A percentile compares a stretch with the other conserved stretches of the same genome.
Evolutionary conservation across 2,797 vertebrate species (phyloP).

Genomic region (Phrynocephalus vlangalii): DNA sequence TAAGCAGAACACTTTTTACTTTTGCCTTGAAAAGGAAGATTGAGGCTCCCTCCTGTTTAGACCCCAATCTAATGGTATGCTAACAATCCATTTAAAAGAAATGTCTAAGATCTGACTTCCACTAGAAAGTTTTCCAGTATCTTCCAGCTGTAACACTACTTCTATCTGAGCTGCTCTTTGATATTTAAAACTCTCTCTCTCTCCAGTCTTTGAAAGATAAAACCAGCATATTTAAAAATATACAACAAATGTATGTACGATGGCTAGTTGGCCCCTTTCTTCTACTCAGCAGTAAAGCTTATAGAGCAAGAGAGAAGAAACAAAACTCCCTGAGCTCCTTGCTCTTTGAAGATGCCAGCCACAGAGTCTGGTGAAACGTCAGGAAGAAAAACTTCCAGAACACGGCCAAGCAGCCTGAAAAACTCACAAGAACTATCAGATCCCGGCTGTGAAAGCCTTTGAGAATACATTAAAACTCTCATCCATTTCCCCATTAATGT

Average conservation of each 20-base stretch:
- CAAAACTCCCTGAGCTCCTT: not conserved
- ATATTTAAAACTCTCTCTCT: not conserved
- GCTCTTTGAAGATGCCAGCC: too few species aligned
- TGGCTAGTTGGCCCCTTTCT: not conserved
- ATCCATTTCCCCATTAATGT: not conserved
- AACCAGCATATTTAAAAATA: not conserved
- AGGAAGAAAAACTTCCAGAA: too few species aligned
- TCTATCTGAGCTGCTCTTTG: not conserved
- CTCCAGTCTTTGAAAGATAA: not conserved
- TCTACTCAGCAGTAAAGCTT: not conserved
- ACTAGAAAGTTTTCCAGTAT: not conserved
- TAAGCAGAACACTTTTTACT: too few species aligned
- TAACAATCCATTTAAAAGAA: not conserved
- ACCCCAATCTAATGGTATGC: too few species aligned
- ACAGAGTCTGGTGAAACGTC: too few species aligned
- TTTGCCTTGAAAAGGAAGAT: too few species aligned
- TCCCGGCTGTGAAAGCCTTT: too few species aligned
- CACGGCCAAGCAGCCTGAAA: too few species aligned
- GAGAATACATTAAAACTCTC: too few species aligned
- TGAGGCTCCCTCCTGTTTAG: too few species aligned
- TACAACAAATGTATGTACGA: not conserved
- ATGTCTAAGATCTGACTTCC: not conserved
- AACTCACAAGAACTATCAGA: too few species aligned
- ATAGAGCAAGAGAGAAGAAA: fast-evolving
- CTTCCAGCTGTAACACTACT: not conserved